These are phyloP conservation scores for Musca domestica DNA, from an alignment of 1,140 invertebrate species.

Conservation along the genomic window DNA sequence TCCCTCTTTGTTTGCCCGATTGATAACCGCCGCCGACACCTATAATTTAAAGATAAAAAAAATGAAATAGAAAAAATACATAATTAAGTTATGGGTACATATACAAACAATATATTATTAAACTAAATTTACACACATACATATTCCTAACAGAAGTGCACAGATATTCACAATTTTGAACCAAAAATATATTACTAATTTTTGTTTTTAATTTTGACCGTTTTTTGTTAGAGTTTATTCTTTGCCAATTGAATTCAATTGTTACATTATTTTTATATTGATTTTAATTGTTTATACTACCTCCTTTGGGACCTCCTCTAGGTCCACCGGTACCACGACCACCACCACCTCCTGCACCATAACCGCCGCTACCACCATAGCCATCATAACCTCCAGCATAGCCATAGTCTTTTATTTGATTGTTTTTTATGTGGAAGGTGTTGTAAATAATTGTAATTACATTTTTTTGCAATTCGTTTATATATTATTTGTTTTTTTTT, in stretches of 20 bases:
- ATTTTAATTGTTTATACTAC: conserved; percentile 23
- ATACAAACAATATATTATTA: conserved; percentile 1
- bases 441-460: background rate
- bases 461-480: background rate
- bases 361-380: conserved; percentile 41
- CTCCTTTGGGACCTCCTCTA: conserved; percentile 50
- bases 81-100: background rate
- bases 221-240: background rate
- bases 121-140: conserved; percentile 13
- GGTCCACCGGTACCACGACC: conserved; percentile 41
- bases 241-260: background rate
- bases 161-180: background rate
- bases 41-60: conserved; percentile 18
- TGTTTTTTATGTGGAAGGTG: too few relatives aligned
- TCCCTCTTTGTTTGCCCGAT: conserved; percentile 52
- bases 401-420: conserved; percentile 41
- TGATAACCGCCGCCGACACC: conserved; percentile 45
- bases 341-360: conserved; percentile 31
- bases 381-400: conserved; percentile 52
- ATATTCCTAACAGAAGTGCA: background rate
- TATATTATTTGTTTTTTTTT: background rate
- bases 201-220: conserved; percentile 12
- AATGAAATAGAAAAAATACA: background rate
- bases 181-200: conserved; percentile 2
- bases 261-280: conserved; percentile 14